A percentile compares a stretch with the other conserved stretches of the same genome.
These are phyloP conservation scores for Triplophysa bombifrons DNA, from an alignment of 2,797 vertebrate species.

Conservation along the genomic window DNA sequence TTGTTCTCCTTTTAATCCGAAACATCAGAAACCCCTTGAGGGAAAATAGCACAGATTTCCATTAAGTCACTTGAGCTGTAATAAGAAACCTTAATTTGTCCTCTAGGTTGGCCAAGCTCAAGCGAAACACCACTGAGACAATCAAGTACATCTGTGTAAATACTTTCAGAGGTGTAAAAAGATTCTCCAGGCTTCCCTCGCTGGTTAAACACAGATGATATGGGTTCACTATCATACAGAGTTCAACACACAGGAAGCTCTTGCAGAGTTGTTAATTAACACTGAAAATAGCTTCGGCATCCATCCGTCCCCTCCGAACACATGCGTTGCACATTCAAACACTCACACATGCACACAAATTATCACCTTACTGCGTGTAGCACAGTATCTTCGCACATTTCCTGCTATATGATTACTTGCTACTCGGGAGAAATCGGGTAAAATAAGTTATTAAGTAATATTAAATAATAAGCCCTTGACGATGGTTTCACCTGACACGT, in stretches of 20 bases:
- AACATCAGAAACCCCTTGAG: no score
- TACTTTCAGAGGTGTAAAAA: not conserved
- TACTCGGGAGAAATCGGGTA: no score
- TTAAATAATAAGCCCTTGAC: no score
- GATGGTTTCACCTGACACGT: not conserved
- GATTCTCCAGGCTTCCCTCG: not conserved
- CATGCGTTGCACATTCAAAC: constrained; percentile 25
- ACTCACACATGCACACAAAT: constrained; percentile 17
- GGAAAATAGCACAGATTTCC: not conserved
- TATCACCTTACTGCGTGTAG: constrained; percentile 17
- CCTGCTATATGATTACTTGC: not conserved
- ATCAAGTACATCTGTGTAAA: not conserved
- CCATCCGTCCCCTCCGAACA: constrained; percentile 6
- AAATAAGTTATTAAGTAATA: not conserved
- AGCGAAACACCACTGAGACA: not conserved
- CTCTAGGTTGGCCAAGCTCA: not conserved
- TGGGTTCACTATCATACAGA: constrained; percentile 45
- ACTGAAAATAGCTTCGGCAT: constrained; percentile 47
- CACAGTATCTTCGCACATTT: not conserved
- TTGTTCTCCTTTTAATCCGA: no score
- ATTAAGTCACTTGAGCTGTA: not conserved
- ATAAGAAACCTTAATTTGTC: not conserved
- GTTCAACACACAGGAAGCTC: constrained; percentile 35
- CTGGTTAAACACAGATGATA: constrained; percentile 16
- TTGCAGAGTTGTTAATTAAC: constrained; percentile 51